Conservation (phyloP, 2,888 invertebrate genomes). For the Formica aserva region DNA sequence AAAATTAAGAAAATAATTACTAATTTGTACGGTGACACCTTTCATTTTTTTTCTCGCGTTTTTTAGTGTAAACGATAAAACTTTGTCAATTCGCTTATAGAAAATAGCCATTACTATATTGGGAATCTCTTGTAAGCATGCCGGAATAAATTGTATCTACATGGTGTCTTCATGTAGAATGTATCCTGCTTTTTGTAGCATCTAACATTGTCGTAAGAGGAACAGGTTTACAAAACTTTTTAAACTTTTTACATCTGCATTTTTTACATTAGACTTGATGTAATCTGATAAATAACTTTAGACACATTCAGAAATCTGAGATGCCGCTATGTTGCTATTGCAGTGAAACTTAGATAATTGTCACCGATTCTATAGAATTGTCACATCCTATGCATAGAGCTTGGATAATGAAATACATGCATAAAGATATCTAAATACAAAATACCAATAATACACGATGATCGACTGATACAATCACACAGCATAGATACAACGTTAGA, state of each 20-base stretch:
- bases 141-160: conserved; percentile 61
- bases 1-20: neutral
- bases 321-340: conserved; percentile 27
- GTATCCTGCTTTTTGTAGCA: conserved; percentile 1
- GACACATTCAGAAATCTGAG: conserved; percentile 14
- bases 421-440: neutral
- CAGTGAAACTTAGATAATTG: conserved; percentile 20
- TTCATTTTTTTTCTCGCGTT: conserved; percentile 28
- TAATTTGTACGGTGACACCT: neutral
- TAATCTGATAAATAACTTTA: conserved; percentile 47
- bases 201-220: conserved; percentile 11
- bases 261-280: conserved; percentile 30
- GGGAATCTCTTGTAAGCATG: conserved; percentile 61
- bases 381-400: neutral
- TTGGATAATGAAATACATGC: neutral
- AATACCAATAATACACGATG: neutral
- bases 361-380: conserved; percentile 1
- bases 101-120: conserved; percentile 62
- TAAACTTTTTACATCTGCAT: conserved; percentile 31
- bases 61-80: conserved; percentile 20
- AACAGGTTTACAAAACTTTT: conserved; percentile 38
- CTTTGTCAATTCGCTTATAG: conserved; percentile 66
- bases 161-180: conserved; percentile 57
- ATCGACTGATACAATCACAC: neutral
- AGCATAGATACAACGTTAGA: neutral